Conservation (phyloP, 2,113 vertebrate species). For the Thamnophis sirtalis region DNA sequence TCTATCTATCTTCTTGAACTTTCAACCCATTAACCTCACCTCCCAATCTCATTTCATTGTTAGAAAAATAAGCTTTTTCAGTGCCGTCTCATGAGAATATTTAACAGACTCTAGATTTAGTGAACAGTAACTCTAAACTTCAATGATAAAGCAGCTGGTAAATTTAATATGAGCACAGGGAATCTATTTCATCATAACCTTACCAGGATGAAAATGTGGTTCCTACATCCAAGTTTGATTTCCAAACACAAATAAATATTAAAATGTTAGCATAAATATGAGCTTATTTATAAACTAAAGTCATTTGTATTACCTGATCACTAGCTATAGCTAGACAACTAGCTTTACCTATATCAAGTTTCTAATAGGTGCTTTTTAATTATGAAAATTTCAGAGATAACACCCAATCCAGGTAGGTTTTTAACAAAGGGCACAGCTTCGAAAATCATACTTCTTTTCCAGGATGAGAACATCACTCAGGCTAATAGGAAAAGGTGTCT, state of each 20-base stretch:
- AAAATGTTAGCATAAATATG: constrained; percentile 4
- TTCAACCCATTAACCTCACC: not conserved
- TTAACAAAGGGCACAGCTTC: not conserved
- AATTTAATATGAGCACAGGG: constrained; percentile 21
- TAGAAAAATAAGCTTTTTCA: not conserved
- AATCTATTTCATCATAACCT: not conserved
- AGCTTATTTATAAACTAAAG: constrained; percentile 31
- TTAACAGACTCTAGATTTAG: constrained; percentile 39
- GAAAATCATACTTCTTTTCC: no score
- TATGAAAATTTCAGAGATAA: not conserved
- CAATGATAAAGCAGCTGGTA: constrained; percentile 31
- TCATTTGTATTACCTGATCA: not conserved
- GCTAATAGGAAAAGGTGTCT: not conserved
- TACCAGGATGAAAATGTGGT: constrained; percentile 32
- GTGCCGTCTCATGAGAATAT: not conserved
- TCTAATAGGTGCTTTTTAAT: not conserved
- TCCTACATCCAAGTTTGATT: not conserved
- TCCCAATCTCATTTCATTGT: not conserved
- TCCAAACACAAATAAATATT: constrained; percentile 13
- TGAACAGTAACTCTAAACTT: constrained; percentile 33
- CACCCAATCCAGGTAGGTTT: not conserved
- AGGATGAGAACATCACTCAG: not conserved
- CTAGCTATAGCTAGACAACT: not conserved
- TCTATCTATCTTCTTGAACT: not conserved
- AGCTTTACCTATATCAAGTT: not conserved